Evolutionary conservation across 1,140 invertebrate species (phyloP).

Genomic region (Rhyzopertha dominica): DNA sequence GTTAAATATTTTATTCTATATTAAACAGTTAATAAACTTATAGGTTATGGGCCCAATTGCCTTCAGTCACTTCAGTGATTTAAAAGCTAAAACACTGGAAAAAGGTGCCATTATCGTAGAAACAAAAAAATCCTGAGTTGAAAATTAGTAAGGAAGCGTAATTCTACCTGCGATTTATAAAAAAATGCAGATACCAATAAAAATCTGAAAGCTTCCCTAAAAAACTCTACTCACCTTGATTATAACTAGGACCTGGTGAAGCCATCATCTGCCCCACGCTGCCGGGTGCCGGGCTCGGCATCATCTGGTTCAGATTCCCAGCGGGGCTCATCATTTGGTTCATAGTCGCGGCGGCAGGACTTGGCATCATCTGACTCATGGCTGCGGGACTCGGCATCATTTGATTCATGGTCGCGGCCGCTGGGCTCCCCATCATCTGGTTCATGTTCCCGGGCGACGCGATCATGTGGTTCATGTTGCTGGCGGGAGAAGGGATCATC

Average conservation of each 20-base stretch:
- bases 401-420: constrained; percentile 15
- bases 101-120: no score
- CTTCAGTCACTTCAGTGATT: no score
- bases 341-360: constrained; percentile 17
- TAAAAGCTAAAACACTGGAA: no score
- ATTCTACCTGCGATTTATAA: no score
- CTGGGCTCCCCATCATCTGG: constrained; percentile 23
- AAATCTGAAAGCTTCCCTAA: no score
- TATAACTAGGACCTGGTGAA: constrained; percentile 13
- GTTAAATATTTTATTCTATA: no score
- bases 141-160: no score
- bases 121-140: no score
- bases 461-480: constrained; percentile 33
- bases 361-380: constrained; percentile 28
- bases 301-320: constrained; percentile 12
- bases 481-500: constrained; percentile 30
- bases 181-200: no score
- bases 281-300: constrained; percentile 19
- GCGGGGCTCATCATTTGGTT: constrained; percentile 25
- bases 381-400: constrained; percentile 22
- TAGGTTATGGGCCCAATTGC: no score
- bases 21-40: no score
- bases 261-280: constrained; percentile 21
- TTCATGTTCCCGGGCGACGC: constrained; percentile 31
- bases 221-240: no score